phyloP scores from a whole-genome alignment of 2,113 vertebrate species.

The Probosciger aterrimus region DNA sequence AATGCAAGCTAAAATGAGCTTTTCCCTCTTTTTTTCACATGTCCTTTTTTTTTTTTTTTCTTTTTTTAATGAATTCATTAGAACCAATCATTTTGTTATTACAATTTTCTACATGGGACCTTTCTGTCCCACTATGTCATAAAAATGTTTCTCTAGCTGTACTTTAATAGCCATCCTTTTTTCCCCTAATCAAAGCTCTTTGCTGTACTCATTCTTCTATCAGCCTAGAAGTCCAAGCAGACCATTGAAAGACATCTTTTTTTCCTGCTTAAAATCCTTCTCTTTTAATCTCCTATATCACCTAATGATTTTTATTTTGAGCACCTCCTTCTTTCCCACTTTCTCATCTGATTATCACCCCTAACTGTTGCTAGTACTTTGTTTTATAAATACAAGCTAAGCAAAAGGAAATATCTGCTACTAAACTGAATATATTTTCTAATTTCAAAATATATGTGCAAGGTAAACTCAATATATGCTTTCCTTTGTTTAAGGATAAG shows the following conservation, averaged over 20 bases:
- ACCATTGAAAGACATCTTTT: background rate
- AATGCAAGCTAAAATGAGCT: background rate
- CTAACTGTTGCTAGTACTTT: background rate
- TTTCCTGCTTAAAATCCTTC: background rate
- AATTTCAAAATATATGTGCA: background rate
- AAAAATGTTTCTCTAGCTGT: background rate
- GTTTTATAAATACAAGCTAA: background rate
- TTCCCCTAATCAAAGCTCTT: background rate
- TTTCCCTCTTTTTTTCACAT: background rate
- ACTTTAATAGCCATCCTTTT: background rate
- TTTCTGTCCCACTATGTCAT: background rate
- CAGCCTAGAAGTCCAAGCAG: background rate
- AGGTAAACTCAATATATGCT: background rate
- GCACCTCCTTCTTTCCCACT: background rate
- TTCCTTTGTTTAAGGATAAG: background rate
- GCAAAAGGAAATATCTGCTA: background rate
- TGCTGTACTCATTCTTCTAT: background rate
- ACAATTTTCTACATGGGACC: background rate
- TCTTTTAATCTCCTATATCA: background rate
- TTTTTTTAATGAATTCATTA: background rate
- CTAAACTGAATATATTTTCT: background rate
- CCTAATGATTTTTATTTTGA: background rate
- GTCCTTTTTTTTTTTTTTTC: background rate
- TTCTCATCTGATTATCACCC: background rate
- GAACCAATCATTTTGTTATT: background rate